A percentile compares a stretch with the other conserved stretches of the same genome.
Conservation (phyloP, 1,140 invertebrate genomes). For the Heliothis virescens region DNA sequence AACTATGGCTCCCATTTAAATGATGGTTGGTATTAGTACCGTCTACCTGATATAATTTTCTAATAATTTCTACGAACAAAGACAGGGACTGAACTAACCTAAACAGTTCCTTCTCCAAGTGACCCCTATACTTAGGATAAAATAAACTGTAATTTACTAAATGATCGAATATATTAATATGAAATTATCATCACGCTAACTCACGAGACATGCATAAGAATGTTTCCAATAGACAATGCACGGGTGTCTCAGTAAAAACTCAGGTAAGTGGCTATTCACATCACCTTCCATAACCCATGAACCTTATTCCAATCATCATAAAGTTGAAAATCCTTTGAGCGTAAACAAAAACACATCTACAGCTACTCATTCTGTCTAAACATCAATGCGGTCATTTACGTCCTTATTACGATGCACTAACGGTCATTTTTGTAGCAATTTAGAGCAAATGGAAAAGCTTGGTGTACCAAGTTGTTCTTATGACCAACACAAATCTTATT, state of each 20-base stretch:
- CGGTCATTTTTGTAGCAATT: conserved; percentile 29
- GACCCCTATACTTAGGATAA: conserved; percentile 31
- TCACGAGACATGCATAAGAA: conserved; percentile 48
- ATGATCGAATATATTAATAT: conserved; percentile 46
- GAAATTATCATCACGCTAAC: conserved; percentile 47
- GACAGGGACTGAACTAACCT: not conserved
- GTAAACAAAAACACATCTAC: conserved; percentile 24
- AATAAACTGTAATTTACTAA: conserved; percentile 44
- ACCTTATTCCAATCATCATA: not conserved
- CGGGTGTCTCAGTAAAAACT: conserved; percentile 51
- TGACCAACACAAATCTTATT: not conserved
- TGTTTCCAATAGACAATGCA: conserved; percentile 50
- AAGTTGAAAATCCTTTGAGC: conserved; percentile 5
- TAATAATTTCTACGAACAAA: not conserved
- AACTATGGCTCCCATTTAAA: too few species aligned
- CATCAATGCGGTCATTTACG: conserved; percentile 33
- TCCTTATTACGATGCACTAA: conserved; percentile 43
- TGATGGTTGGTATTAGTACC: not conserved
- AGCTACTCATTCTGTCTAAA: conserved; percentile 32
- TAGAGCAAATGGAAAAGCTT: conserved; percentile 14
- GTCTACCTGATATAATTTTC: not conserved
- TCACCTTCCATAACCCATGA: conserved; percentile 3
- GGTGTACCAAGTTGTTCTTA: conserved; percentile 3
- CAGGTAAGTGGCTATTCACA: conserved; percentile 55
- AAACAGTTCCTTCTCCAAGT: not conserved